Base-by-base conservation (phyloP, 2,888 invertebrate genomes). In the Andrena dorsata region DNA sequence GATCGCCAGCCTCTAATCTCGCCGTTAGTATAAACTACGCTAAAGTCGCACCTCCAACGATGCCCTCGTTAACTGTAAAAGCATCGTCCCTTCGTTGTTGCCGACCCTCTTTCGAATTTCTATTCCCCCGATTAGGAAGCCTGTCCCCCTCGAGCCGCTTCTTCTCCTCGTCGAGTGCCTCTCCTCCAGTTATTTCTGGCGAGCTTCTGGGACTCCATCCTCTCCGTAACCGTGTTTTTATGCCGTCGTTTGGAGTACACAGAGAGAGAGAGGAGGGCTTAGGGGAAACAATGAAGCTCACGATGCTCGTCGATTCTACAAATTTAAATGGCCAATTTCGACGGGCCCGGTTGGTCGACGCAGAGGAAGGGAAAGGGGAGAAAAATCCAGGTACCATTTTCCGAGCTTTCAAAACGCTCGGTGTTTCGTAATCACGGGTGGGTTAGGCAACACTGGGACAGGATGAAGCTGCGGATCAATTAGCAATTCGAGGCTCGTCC, bases 1-100 rank as follows among this genome's bases (percentile, higher is more conserved):
- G 49, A 53, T 32, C 70, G 51, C 72, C 53, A 73, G 65, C 70
- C 76, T 76, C 84, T 84, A 84, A 84, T 84, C 84, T 83, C 74
- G 69, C 80, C 80, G 72, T 83, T 83, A 80, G 83, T 84, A 83
- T 83, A 82, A 75, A 74, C 80, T 72, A 69, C 74, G 61, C 64
- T 72, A 60, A 79, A 68, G 70, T 72, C 81, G 70, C 78, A 51
- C 80, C 84, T 63, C 72, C 66, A 60, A 77, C 80, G 78, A 85
- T 74, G 78, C 78, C 63, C 83, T 85, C 85, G 78, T 85, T 85
- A 84, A 76, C 74, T 71, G 72, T 65, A 70, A 61, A 70, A 79
- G 70, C 80, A 71, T 78, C 78, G 61, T 32, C 56, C 56, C 41
- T 41, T 35, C 47, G 49, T 71, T 63, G 70, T 61, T 74, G 35